Percentiles rank a stretch among this genome's conserved stretches.
phyloP scores from a whole-genome alignment of 2,888 invertebrate genomes.

The Limnephilus rhombicus region DNA sequence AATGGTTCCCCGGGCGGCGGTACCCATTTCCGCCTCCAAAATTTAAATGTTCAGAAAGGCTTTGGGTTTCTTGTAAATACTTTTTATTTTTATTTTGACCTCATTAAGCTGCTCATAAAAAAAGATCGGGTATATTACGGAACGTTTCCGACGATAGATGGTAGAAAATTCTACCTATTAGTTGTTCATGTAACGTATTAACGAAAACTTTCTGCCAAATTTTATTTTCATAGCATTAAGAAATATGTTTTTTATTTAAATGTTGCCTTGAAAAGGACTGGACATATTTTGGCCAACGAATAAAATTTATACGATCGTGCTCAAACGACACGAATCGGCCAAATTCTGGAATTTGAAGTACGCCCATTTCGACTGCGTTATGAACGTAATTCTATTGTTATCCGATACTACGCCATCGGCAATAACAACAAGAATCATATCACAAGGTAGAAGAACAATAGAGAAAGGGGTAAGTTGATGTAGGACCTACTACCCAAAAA shows the following conservation, averaged over 20 bases:
- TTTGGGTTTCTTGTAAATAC: too few species aligned
- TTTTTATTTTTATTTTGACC: too few species aligned
- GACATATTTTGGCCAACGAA: background rate
- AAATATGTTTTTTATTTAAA: background rate
- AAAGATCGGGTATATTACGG: too few species aligned
- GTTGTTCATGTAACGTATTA: background rate
- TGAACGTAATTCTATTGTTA: conserved; percentile 50
- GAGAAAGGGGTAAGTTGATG: background rate
- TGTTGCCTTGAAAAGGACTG: background rate
- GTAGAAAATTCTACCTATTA: background rate
- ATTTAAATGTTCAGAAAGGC: too few species aligned
- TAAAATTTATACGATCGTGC: background rate
- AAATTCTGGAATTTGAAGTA: background rate
- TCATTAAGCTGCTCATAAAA: too few species aligned
- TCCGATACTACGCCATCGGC: conserved; percentile 35
- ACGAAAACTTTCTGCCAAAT: background rate
- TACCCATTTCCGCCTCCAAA: too few species aligned
- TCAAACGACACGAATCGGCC: background rate
- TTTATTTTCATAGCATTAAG: background rate
- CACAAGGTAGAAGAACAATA: background rate
- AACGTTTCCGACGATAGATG: too few species aligned
- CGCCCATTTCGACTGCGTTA: background rate
- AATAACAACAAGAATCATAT: conserved; percentile 18
- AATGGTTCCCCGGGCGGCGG: too few species aligned
- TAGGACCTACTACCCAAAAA: too few species aligned